phyloP scores from a whole-genome alignment of 2,113 vertebrate genomes.

The Ceyx margarethae region DNA sequence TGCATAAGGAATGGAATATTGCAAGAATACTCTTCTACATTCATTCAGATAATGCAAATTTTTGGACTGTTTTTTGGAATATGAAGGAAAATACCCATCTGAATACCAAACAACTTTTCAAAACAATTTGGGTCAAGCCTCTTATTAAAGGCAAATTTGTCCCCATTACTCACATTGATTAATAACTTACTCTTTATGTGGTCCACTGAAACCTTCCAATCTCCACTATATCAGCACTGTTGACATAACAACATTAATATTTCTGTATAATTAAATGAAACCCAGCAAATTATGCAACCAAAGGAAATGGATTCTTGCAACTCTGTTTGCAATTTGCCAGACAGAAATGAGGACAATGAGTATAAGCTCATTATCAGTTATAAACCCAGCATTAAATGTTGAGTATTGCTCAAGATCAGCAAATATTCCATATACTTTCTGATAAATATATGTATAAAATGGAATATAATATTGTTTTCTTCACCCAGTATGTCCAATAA shows the following conservation, averaged over 20 bases:
- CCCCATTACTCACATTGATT: constrained; percentile 1
- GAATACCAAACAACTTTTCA: constrained; percentile 22
- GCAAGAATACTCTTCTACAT: constrained; percentile 3
- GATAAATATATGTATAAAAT: neutral
- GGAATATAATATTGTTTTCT: neutral
- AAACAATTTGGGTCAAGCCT: constrained; percentile 25
- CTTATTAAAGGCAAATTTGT: constrained; percentile 12
- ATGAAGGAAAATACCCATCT: neutral
- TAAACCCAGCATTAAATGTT: neutral
- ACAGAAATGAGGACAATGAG: neutral
- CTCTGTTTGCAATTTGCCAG: neutral
- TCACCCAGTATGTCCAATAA: neutral
- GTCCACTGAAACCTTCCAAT: constrained; percentile 15
- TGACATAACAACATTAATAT: constrained; percentile 41
- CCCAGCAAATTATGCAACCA: constrained; percentile 24
- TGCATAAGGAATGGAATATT: neutral
- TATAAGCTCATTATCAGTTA: neutral
- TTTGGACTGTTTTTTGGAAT: neutral
- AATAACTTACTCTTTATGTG: neutral
- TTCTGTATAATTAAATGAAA: constrained; percentile 50
- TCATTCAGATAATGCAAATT: constrained; percentile 26
- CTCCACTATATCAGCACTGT: constrained; percentile 9
- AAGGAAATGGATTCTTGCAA: neutral
- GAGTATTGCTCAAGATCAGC: neutral
- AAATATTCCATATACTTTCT: neutral